Evolutionary conservation across 2,797 vertebrate species (phyloP).

Genomic region (Dicrostonyx torquatus): DNA sequence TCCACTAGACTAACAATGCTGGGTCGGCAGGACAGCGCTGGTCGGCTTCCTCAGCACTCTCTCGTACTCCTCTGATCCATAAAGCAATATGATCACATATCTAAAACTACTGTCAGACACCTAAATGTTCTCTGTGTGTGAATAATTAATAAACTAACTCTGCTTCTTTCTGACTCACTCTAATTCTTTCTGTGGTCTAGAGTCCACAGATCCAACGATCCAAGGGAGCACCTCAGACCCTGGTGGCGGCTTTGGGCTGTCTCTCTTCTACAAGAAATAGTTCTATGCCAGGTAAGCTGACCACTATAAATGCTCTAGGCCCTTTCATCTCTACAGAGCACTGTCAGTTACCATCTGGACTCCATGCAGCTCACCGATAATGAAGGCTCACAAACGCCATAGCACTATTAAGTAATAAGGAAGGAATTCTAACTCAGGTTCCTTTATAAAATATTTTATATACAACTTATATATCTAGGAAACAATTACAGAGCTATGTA

Average conservation of each 20-base stretch:
- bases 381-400: background rate
- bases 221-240: background rate
- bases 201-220: background rate
- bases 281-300: background rate
- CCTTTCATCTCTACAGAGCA: background rate
- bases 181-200: background rate
- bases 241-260: background rate
- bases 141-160: background rate
- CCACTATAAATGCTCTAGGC: background rate
- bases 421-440: background rate
- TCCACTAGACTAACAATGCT: background rate
- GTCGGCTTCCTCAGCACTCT: conserved; percentile 25
- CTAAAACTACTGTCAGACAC: background rate
- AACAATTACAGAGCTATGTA: background rate
- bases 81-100: background rate
- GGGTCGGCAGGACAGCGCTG: background rate
- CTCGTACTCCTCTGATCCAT: background rate
- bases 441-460: background rate
- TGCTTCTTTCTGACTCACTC: background rate
- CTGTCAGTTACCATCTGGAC: background rate
- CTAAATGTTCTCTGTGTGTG: background rate
- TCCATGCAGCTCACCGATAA: background rate
- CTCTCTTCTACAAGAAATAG: background rate
- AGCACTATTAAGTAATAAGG: background rate
- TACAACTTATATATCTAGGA: conserved; percentile 12